Conservation (phyloP, 2,888 invertebrate species). For the Germaria angustata region DNA sequence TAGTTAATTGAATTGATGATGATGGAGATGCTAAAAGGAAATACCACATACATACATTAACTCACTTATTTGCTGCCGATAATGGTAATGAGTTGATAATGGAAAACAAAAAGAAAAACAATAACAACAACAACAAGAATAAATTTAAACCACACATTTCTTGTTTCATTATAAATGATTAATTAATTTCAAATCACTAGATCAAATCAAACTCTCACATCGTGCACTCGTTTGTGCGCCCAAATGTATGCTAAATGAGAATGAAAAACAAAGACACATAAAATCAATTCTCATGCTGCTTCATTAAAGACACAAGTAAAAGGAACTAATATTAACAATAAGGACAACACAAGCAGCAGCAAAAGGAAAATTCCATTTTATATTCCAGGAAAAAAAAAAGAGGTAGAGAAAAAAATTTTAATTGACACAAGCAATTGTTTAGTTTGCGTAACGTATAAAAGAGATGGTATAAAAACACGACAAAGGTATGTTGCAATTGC, state of each 20-base stretch:
- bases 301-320: not conserved
- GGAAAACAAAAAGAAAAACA: slow-evolving; percentile 1
- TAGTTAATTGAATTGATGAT: slow-evolving; percentile 58
- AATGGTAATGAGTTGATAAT: slow-evolving; percentile 45
- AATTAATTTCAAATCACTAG: slow-evolving; percentile 63
- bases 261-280: not conserved
- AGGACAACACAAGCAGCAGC: not conserved
- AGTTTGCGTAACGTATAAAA: not conserved
- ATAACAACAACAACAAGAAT: not conserved
- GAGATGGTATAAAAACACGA: not conserved
- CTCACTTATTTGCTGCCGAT: slow-evolving; percentile 13
- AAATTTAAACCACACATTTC: slow-evolving; percentile 39
- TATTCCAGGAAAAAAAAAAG: not conserved
- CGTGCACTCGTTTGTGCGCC: not conserved
- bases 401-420: not conserved
- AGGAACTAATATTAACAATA: not conserved
- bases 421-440: not conserved
- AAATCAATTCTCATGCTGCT: not conserved
- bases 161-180: slow-evolving; percentile 48
- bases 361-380: not conserved
- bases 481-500: not conserved
- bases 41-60: slow-evolving; percentile 15
- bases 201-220: slow-evolving; percentile 39
- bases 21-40: slow-evolving; percentile 36
- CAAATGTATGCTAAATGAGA: slow-evolving; percentile 24